Percentiles rank a stretch among this genome's conserved stretches.
phyloP scores from a whole-genome alignment of 2,113 vertebrate species.

The Hippocampus comes region DNA sequence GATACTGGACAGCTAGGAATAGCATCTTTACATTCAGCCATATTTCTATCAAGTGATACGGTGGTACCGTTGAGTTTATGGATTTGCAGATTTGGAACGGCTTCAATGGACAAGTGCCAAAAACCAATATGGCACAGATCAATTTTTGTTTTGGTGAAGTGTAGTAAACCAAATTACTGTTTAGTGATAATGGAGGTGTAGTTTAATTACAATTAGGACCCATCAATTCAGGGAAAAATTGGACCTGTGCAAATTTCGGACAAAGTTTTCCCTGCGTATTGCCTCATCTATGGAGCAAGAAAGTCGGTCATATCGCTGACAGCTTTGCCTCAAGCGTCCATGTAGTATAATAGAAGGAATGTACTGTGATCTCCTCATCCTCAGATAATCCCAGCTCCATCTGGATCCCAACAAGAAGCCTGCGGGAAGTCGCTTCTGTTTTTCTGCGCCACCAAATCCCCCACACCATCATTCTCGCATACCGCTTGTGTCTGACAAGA shows the following conservation, averaged over 20 bases:
- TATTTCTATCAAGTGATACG: too few species aligned
- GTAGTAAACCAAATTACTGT: too few species aligned
- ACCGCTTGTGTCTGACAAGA: conserved; percentile 59
- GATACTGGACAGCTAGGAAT: neutral
- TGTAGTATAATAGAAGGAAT: conserved; percentile 42
- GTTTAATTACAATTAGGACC: too few species aligned
- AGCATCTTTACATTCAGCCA: too few species aligned
- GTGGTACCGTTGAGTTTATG: neutral
- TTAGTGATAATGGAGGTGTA: too few species aligned
- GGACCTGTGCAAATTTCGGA: neutral
- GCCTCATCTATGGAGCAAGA: conserved; percentile 42
- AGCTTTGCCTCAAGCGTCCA: conserved; percentile 54
- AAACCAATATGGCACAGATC: too few species aligned
- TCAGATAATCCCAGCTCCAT: conserved; percentile 62
- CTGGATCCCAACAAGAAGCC: conserved; percentile 58
- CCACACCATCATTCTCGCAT: conserved; percentile 55
- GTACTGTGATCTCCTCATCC: conserved; percentile 50
- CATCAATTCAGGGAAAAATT: too few species aligned
- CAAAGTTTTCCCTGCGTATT: conserved; percentile 18
- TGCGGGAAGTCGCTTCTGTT: conserved; percentile 39
- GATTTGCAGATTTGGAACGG: neutral
- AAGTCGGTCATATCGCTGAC: conserved; percentile 52
- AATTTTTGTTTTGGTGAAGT: too few species aligned
- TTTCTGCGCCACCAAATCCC: conserved; percentile 57
- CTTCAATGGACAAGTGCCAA: neutral